phyloP scores from a whole-genome alignment of 2,888 invertebrate genomes.

The Aromia moschata region DNA sequence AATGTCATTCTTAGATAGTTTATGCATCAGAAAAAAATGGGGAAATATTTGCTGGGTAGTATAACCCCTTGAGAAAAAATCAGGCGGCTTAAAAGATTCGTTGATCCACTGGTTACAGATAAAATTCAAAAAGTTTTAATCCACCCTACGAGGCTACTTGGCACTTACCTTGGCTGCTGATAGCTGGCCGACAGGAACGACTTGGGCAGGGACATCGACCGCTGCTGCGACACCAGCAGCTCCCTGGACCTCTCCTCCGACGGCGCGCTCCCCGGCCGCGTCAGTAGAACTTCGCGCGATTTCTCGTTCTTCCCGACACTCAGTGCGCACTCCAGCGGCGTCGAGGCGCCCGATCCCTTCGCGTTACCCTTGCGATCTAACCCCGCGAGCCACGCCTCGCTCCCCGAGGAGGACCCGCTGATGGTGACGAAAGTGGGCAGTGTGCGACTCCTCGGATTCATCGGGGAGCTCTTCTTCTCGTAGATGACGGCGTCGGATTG shows the following conservation, averaged over 20 bases:
- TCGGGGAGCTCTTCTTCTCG: conserved; percentile 46
- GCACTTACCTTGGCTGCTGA: conserved; percentile 27
- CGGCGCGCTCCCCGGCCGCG: conserved; percentile 67
- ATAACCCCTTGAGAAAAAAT: too few species aligned
- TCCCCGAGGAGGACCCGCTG: conserved; percentile 64
- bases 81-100: too few species aligned
- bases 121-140: too few species aligned
- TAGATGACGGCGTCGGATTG: conserved; percentile 34
- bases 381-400: conserved; percentile 67
- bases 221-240: conserved; percentile 60
- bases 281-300: conserved; percentile 61
- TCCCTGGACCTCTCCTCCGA: conserved; percentile 55
- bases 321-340: conserved; percentile 63
- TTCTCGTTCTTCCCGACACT: conserved; percentile 41
- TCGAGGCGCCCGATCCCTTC: conserved; percentile 65
- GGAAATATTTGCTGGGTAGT: too few species aligned
- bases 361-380: conserved; percentile 62
- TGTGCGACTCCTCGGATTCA: conserved; percentile 42
- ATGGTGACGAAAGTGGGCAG: conserved; percentile 36
- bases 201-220: conserved; percentile 67
- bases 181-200: conserved; percentile 63
- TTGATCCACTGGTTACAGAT: too few species aligned
- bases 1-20: too few species aligned
- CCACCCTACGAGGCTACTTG: conserved; percentile 57
- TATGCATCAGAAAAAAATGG: too few species aligned